Conservation (phyloP, 2,113 vertebrate genomes). For the Cricetomys ansorgei region DNA sequence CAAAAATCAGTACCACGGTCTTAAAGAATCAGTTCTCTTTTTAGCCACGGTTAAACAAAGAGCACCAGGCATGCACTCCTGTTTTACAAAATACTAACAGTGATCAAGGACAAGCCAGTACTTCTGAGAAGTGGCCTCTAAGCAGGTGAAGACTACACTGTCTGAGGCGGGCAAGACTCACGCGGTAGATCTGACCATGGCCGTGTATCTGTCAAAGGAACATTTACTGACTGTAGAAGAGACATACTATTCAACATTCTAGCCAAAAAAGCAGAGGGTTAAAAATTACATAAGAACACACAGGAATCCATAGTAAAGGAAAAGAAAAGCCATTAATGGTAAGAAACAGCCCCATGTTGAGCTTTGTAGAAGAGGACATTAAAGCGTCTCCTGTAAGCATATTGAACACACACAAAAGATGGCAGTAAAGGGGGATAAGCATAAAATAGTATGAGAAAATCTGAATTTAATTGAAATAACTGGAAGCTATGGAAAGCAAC, state of each 20-base stretch:
- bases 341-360: background rate
- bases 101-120: background rate
- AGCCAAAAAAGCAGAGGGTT: background rate
- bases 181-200: background rate
- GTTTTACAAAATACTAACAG: background rate
- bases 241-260: background rate
- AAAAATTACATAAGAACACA: background rate
- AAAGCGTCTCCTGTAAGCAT: background rate
- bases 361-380: background rate
- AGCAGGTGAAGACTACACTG: background rate
- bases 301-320: background rate
- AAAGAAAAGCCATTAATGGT: background rate
- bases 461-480: background rate
- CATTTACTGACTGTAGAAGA: background rate
- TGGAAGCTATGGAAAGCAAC: background rate
- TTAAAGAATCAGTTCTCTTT: constrained; percentile 1
- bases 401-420: background rate
- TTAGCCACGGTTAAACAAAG: background rate
- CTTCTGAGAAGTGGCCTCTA: background rate
- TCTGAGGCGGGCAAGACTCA: background rate
- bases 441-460: constrained; percentile 19
- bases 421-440: background rate
- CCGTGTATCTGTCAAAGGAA: background rate
- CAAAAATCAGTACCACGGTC: background rate
- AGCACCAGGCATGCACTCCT: background rate